Conservation (phyloP, 2,113 vertebrate genomes). For the Alaudala cheleensis region DNA sequence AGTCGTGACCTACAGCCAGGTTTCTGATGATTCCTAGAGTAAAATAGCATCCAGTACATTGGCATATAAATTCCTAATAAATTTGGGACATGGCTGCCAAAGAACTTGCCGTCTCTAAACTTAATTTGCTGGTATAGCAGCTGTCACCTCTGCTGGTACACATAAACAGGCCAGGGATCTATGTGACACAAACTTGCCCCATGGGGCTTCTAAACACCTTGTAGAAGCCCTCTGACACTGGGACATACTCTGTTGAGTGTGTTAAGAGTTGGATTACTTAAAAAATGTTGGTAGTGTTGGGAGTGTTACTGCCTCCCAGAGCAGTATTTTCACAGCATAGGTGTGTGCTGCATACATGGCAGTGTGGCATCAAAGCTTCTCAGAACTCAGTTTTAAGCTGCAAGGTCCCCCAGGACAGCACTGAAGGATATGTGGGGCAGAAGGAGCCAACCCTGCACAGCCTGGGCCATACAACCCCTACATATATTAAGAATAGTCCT, state of each 20-base stretch:
- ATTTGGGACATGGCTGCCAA: not conserved
- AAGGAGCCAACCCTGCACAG: not conserved
- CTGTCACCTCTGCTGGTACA: not conserved
- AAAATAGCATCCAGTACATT: not conserved
- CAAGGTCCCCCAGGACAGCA: not conserved
- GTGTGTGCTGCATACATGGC: fast-evolving
- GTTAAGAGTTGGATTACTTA: not conserved
- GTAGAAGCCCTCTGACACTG: not conserved
- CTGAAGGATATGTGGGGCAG: not conserved
- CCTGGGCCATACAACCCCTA: not conserved
- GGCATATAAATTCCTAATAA: not conserved
- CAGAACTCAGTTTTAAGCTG: not conserved
- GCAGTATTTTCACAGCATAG: not conserved
- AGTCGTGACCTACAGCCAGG: not conserved
- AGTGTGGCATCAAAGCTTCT: not conserved
- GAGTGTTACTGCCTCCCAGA: not conserved
- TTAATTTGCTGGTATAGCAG: not conserved
- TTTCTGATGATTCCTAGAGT: not conserved
- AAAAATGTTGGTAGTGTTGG: not conserved
- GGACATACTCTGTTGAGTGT: fast-evolving
- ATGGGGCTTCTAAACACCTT: not conserved
- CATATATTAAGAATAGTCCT: not conserved
- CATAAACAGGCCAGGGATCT: not conserved
- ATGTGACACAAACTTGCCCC: not conserved
- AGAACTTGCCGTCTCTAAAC: not conserved